phyloP scores from a whole-genome alignment of 1,140 invertebrate species.

The Aphis gossypii region DNA sequence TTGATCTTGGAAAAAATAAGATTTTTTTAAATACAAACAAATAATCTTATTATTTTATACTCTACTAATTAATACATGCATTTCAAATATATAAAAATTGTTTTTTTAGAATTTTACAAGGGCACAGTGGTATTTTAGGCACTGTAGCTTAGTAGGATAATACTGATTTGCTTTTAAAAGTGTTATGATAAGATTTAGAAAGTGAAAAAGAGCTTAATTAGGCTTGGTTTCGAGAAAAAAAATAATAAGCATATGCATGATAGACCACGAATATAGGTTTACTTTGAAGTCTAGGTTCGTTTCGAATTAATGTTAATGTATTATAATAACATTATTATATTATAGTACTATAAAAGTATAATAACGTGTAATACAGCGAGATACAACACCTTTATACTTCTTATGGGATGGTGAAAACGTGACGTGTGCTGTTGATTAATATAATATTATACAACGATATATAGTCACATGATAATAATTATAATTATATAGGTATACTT shows the following conservation, averaged over 20 bases:
- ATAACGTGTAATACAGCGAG: background rate
- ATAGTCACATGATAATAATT: background rate
- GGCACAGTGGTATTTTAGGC: no score
- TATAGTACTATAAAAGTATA: background rate
- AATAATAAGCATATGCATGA: background rate
- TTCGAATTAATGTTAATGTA: background rate
- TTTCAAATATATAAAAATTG: no score
- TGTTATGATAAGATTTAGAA: background rate
- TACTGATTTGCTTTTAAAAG: background rate
- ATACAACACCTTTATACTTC: background rate
- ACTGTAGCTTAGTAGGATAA: background rate
- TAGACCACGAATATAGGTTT: background rate
- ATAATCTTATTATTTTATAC: background rate
- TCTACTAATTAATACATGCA: no score
- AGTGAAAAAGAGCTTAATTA: slow-evolving; percentile 11
- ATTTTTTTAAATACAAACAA: background rate
- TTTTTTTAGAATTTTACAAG: no score
- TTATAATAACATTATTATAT: slow-evolving; percentile 17
- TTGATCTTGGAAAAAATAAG: background rate
- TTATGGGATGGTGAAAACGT: background rate
- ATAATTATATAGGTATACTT: background rate
- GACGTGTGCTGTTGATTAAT: background rate
- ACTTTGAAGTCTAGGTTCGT: background rate
- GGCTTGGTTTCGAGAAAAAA: background rate
- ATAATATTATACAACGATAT: background rate